Evolutionary conservation across 2,113 vertebrate species (phyloP).

Genomic region (Felis catus): F.catus_Fca126_mat1.0 CM031421.1:30283001-30283500

Average conservation of each 20-base stretch:
- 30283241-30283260: fast-evolving
- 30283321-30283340: not conserved
- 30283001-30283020: fast-evolving
- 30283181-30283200: not conserved
- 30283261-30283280: not conserved
- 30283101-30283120: not conserved
- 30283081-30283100: not conserved
- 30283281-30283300: not conserved
- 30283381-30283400: not conserved
- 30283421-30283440: not conserved
- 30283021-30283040: not conserved
- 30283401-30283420: not conserved
- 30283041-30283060: not conserved
- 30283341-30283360: not conserved
- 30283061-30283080: not conserved
- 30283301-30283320: not conserved
- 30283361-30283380: not conserved
- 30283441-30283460: not conserved
- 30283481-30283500: constrained; percentile 43
- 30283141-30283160: not conserved
- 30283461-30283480: constrained; percentile 79
- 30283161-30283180: not conserved
- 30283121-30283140: not conserved
- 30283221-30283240: not conserved
- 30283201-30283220: no score